Conservation (phyloP, 2,797 vertebrate species). For the Lutjanus campechanus region DNA sequence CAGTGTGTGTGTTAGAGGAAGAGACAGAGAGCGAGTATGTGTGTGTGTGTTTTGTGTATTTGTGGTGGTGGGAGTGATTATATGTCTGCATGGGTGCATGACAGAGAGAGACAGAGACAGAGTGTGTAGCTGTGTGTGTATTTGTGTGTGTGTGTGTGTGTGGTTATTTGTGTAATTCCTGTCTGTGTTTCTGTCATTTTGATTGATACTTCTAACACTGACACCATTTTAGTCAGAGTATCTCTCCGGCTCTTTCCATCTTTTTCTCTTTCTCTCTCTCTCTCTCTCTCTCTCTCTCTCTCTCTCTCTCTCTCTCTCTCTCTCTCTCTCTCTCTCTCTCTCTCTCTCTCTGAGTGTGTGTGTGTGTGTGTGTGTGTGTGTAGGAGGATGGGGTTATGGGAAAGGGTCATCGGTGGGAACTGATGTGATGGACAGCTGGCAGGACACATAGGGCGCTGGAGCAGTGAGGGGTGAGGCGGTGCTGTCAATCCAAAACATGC, state of each 20-base stretch:
- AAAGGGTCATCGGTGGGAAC: conserved; percentile 64
- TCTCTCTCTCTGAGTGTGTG: background rate
- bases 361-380: conserved; percentile 48
- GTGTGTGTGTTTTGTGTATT: conserved; percentile 52
- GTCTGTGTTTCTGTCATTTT: conserved; percentile 60
- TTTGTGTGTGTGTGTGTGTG: conserved; percentile 41
- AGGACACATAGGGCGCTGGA: conserved; percentile 40
- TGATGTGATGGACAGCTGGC: conserved; percentile 71
- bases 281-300: background rate
- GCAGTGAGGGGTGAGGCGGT: conserved; percentile 30
- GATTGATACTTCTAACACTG: conserved; percentile 67
- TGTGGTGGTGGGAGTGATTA: conserved; percentile 71
- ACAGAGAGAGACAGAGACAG: conserved; percentile 75
- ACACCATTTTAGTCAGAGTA: conserved; percentile 51
- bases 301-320: background rate
- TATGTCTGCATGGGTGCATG: conserved; percentile 75
- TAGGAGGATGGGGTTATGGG: conserved; percentile 65
- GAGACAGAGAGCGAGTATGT: background rate
- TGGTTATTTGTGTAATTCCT: conserved; percentile 51
- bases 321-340: background rate
- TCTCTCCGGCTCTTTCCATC: conserved; percentile 23
- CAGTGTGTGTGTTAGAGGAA: conserved; percentile 27
- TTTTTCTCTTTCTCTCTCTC: background rate
- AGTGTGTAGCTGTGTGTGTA: conserved; percentile 53
- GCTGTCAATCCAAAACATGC: conserved; percentile 32